phyloP scores from a whole-genome alignment of 2,888 invertebrate species.

The Strigamia transsilvanica region DNA sequence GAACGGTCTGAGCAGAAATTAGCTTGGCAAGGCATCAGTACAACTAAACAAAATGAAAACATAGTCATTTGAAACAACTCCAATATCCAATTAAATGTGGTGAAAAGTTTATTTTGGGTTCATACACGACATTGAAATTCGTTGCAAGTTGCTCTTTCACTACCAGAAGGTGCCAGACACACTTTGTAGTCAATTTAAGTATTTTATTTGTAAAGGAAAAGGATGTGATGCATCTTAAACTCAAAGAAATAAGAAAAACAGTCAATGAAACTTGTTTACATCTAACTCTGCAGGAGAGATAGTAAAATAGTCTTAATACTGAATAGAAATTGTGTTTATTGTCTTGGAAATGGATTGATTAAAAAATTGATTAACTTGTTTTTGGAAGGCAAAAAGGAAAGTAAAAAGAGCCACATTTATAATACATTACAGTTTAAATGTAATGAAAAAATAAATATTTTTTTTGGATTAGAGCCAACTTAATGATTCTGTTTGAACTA shows the following conservation, averaged over 20 bases:
- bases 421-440: too few species aligned
- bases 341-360: background rate
- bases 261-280: background rate
- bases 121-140: background rate
- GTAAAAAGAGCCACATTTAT: too few species aligned
- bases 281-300: background rate
- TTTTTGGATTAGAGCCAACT: background rate
- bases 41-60: background rate
- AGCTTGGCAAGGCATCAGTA: background rate
- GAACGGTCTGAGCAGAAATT: slow-evolving; percentile 22
- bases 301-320: too few species aligned
- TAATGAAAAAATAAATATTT: background rate
- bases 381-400: too few species aligned
- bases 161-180: background rate
- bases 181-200: background rate
- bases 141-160: background rate
- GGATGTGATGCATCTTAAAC: too few species aligned
- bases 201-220: too few species aligned
- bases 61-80: background rate
- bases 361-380: background rate
- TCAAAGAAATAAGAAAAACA: background rate
- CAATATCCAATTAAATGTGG: background rate
- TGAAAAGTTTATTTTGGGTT: background rate
- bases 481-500: too few species aligned
- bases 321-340: background rate